These are phyloP conservation scores for Zosterops pallidus DNA, from an alignment of 2,113 vertebrate species.

Conservation along the genomic window DNA sequence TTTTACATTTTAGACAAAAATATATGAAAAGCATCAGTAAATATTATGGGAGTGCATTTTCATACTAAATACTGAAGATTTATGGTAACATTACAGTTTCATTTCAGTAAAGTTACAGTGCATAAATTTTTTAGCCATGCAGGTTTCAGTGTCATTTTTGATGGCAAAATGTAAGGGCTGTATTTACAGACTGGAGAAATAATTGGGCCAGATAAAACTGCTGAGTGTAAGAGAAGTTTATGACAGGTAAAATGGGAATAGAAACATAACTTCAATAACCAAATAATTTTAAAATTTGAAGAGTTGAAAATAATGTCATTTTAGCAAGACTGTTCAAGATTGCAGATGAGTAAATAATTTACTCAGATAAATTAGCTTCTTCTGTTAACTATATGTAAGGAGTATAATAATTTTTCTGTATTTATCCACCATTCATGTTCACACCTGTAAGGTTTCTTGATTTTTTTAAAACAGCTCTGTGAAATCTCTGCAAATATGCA, in stretches of 20 bases:
- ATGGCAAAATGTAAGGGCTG: not conserved
- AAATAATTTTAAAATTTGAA: not conserved
- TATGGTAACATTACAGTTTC: not conserved
- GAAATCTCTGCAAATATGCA: not conserved
- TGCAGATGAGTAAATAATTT: not conserved
- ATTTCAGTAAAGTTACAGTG: not conserved
- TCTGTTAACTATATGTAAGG: not conserved
- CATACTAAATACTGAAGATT: conserved; percentile 16
- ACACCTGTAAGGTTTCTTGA: not conserved
- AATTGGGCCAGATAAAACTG: not conserved
- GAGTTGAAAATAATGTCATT: not conserved
- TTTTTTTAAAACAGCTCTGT: not conserved
- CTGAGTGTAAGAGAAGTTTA: not conserved
- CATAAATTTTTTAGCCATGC: not conserved
- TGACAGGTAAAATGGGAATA: not conserved
- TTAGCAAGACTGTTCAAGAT: not conserved
- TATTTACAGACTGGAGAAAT: not conserved
- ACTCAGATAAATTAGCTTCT: not conserved
- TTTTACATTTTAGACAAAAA: not conserved
- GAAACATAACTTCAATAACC: not conserved
- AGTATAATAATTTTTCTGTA: not conserved
- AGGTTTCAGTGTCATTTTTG: not conserved
- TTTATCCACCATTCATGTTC: not conserved
- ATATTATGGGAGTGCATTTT: not conserved
- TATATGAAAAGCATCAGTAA: not conserved